phyloP scores from a whole-genome alignment of 2,888 invertebrate genomes.

The Eupithecia exiguata region DNA sequence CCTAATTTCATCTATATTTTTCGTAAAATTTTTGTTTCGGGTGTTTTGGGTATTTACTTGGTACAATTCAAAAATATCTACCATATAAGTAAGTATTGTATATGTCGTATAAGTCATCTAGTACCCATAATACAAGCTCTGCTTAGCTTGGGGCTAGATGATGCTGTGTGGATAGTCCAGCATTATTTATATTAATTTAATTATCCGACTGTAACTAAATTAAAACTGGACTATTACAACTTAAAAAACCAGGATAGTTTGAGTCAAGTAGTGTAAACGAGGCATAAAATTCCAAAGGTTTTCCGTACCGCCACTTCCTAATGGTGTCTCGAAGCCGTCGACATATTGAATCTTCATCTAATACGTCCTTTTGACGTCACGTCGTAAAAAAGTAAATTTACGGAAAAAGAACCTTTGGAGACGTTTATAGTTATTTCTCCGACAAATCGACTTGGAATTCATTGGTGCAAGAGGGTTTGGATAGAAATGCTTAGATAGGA shows the following conservation, averaged over 20 bases:
- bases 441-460: constrained; percentile 30
- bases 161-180: too few species aligned
- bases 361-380: constrained; percentile 65
- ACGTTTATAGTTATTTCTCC: constrained; percentile 33
- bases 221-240: too few species aligned
- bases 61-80: too few species aligned
- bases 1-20: background rate
- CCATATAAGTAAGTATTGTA: too few species aligned
- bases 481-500: background rate
- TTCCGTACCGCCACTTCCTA: constrained; percentile 78
- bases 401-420: constrained; percentile 31
- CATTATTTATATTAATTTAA: too few species aligned
- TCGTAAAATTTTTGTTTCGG: too few species aligned
- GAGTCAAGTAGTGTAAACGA: constrained; percentile 46
- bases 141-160: too few species aligned
- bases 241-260: background rate
- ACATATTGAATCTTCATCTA: constrained; percentile 80
- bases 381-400: constrained; percentile 64
- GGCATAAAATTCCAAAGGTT: constrained; percentile 73
- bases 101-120: too few species aligned
- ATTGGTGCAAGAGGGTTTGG: constrained; percentile 18
- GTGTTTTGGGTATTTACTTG: too few species aligned
- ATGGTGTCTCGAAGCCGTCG: constrained; percentile 71
- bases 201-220: background rate
- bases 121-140: too few species aligned